These are phyloP conservation scores for Lymantria monacha DNA, from an alignment of 2,888 invertebrate species.

Conservation along the genomic window DNA sequence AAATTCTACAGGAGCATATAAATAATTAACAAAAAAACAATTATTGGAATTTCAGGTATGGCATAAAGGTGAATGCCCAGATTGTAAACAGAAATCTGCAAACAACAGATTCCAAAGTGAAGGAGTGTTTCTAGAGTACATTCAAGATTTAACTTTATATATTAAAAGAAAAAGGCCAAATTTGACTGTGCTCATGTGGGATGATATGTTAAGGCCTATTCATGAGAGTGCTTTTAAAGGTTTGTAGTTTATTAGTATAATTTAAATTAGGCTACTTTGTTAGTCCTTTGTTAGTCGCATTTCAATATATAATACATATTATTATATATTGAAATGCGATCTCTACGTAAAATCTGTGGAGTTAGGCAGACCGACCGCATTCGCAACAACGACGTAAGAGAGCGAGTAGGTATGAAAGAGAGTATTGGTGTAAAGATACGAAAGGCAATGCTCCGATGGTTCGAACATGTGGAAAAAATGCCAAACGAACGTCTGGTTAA, in stretches of 20 bases:
- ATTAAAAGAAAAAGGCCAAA: conserved; percentile 84
- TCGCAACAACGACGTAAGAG: no score
- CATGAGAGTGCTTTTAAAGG: conserved; percentile 80
- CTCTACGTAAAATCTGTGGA: no score
- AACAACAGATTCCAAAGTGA: conserved; percentile 76
- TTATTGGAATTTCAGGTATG: conserved; percentile 81
- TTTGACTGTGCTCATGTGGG: conserved; percentile 90
- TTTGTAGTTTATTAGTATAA: conserved; percentile 38
- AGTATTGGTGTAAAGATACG: no score
- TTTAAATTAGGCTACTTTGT: not conserved
- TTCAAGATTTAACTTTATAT: conserved; percentile 82
- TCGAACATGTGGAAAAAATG: no score
- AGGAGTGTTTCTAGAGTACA: conserved; percentile 85
- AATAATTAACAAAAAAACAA: not conserved
- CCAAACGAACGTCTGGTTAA: no score
- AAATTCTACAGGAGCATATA: no score
- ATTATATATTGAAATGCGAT: no score
- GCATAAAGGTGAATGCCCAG: conserved; percentile 84
- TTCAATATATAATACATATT: no score
- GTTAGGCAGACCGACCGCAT: no score
- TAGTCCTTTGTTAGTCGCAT: no score
- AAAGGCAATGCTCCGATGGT: no score
- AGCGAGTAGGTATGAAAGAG: no score
- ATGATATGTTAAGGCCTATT: conserved; percentile 90
- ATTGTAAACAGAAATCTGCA: conserved; percentile 76